phyloP scores from a whole-genome alignment of 2,113 vertebrate species.

The Rhea americana region DNA sequence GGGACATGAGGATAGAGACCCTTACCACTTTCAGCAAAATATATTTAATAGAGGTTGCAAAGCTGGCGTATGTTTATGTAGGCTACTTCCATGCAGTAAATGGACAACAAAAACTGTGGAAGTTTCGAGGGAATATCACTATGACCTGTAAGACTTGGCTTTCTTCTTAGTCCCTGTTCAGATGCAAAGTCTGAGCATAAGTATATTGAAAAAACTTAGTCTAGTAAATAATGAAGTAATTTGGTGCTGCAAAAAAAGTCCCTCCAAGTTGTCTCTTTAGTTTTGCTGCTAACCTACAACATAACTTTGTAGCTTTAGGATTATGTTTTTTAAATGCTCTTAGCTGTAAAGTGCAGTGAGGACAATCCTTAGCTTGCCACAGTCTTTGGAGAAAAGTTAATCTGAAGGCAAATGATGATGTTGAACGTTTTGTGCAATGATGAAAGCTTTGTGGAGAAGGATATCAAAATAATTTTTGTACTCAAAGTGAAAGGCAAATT shows the following conservation, averaged over 20 bases:
- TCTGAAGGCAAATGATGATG: not conserved
- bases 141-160: not conserved
- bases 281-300: no score
- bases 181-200: not conserved
- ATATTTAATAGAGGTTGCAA: no score
- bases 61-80: no score
- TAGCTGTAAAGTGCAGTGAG: not conserved
- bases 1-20: no score
- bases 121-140: no score
- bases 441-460: not conserved
- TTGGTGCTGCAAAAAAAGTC: no score
- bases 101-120: no score
- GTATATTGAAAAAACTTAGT: not conserved
- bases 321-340: not conserved
- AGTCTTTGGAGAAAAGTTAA: not conserved
- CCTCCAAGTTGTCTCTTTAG: not conserved
- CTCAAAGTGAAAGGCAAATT: not conserved
- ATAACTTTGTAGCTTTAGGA: not conserved
- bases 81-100: no score
- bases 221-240: not conserved
- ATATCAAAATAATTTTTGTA: not conserved
- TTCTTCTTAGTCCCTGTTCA: not conserved
- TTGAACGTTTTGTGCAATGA: not conserved
- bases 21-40: no score
- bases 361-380: not conserved